Base-by-base conservation (phyloP, 2,797 vertebrate species). In the Anguilla obscura region DNA sequence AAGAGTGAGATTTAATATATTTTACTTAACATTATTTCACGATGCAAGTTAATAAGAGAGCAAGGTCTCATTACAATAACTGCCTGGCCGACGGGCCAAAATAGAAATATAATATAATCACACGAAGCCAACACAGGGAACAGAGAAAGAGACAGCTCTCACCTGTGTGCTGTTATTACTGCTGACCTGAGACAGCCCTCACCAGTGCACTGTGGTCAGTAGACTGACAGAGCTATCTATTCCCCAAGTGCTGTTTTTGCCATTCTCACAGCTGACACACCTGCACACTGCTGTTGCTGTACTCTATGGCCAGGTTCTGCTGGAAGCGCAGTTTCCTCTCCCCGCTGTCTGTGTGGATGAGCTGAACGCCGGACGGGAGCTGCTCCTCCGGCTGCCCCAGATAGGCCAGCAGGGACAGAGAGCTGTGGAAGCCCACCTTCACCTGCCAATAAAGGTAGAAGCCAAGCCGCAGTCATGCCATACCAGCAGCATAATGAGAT, bases 341-440 rank as follows among this genome's bases (percentile, higher is more conserved):
- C 27, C 96, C 96, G 0, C 80, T 93, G 0, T 91, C 89, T 0
- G 74, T 88, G 79, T 93, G 93, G 58, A 95, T 91, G 86, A 98
- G 90, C 36, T 90, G 94, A 86, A 95, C 93, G 24, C 94, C 94
- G 0, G 94, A 91, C 21, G 93, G 91, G 90, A 93, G 88, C 90
- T 96, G 95, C 88, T 96, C 92, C 0, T 91, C 93, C 0, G 93
- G 90, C 87, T 96, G 93, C 58, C 93, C 95, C 86, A 94, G 95
- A 54, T 94, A 94, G 0, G 93, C 94, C 90, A 99, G 95, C 84
- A 98, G 95, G 24, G 97, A 94, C 92, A 94, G 89, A 48, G 96
- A 97, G 86, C 96, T 97, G 71, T 92, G 94, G 93, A 99, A 99
- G 71, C 95, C 96, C 91, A 99, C 96, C 33, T 95, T 96, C 88